Conservation (phyloP, 2,113 vertebrate genomes). For the Muscicapa adusta region DNA sequence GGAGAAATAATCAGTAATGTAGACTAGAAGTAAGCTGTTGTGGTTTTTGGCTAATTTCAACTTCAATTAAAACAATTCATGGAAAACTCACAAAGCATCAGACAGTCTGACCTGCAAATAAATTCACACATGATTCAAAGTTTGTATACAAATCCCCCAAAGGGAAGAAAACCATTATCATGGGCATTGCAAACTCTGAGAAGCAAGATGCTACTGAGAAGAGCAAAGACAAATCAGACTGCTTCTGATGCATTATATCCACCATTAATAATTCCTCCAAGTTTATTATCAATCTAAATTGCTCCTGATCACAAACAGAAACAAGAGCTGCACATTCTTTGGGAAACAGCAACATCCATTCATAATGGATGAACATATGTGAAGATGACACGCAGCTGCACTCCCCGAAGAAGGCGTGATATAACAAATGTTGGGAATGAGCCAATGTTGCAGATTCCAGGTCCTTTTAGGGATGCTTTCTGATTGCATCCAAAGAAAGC, state of each 20-base stretch:
- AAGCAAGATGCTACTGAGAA: background rate
- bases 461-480: conserved; percentile 3
- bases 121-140: background rate
- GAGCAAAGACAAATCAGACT: background rate
- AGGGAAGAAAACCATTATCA: background rate
- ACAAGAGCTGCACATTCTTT: background rate
- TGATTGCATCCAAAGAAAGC: background rate
- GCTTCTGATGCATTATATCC: background rate
- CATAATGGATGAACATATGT: background rate
- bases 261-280: background rate
- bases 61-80: background rate
- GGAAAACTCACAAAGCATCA: background rate
- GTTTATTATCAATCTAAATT: background rate
- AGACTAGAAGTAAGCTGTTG: fast-evolving
- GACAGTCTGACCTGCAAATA: background rate
- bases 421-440: background rate
- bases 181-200: background rate
- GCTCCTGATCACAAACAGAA: background rate
- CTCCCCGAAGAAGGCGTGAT: background rate
- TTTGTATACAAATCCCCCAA: background rate
- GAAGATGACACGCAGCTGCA: background rate
- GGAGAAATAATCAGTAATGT: background rate
- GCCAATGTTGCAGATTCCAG: background rate
- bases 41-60: background rate
- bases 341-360: background rate